Conservation (phyloP, 2,797 vertebrate species). For the Phylloscopus collybita region DNA sequence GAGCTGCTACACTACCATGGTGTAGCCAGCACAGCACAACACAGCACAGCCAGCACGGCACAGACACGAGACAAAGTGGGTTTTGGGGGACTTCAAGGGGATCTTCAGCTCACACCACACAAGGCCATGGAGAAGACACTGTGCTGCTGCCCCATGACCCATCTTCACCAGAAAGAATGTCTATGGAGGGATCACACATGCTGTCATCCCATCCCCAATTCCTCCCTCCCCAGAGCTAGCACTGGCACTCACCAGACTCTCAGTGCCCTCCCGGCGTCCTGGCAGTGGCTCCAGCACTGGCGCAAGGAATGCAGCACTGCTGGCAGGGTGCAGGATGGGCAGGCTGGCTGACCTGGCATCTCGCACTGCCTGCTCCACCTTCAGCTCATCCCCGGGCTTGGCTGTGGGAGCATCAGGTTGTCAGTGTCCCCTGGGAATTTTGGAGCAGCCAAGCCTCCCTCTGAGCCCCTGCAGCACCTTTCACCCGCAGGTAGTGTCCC, state of each 20-base stretch:
- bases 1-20: background rate
- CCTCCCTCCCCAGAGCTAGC: background rate
- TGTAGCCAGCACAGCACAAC: background rate
- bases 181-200: rapidly evolving
- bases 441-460: rapidly evolving
- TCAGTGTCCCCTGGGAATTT: background rate
- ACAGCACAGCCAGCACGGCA: background rate
- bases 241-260: conserved; percentile 71
- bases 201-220: background rate
- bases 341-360: conserved; percentile 87
- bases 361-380: conserved; percentile 89
- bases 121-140: background rate
- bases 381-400: conserved; percentile 88
- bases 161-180: background rate
- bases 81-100: rapidly evolving
- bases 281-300: conserved; percentile 60
- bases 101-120: background rate
- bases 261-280: conserved; percentile 52
- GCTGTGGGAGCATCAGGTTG: conserved; percentile 64
- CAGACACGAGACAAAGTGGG: background rate
- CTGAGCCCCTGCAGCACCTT: conserved; percentile 76
- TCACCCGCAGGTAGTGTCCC: conserved; percentile 93
- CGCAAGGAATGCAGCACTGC: conserved; percentile 77
- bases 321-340: conserved; percentile 83
- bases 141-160: background rate